These are phyloP conservation scores for Heliconius cydno DNA, from an alignment of 2,888 invertebrate genomes.

Conservation along the genomic window DNA sequence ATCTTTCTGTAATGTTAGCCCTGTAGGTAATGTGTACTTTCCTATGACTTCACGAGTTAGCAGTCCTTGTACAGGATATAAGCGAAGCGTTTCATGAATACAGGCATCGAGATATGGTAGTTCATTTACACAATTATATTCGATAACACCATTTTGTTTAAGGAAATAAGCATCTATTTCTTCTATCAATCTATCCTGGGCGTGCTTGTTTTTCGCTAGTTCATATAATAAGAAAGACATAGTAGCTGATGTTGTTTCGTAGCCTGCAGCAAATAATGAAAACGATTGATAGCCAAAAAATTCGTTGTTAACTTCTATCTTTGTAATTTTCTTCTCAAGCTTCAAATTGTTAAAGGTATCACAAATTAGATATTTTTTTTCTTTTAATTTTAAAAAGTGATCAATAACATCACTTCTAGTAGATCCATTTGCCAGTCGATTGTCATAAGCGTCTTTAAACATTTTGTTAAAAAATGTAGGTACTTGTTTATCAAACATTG, in stretches of 20 bases:
- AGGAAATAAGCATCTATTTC: constrained; percentile 59
- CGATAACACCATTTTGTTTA: constrained; percentile 49
- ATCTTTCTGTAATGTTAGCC: constrained; percentile 48
- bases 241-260: constrained; percentile 61
- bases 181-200: constrained; percentile 51
- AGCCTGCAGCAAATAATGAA: constrained; percentile 72
- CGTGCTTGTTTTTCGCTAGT: constrained; percentile 57
- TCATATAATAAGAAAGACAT: constrained; percentile 59
- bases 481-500: constrained; percentile 51
- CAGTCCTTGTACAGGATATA: constrained; percentile 42
- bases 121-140: constrained; percentile 59
- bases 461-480: constrained; percentile 56
- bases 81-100: constrained; percentile 59
- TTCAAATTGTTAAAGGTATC: constrained; percentile 56
- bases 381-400: constrained; percentile 57
- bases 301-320: constrained; percentile 64
- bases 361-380: constrained; percentile 55
- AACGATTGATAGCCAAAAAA: constrained; percentile 80
- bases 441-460: constrained; percentile 55
- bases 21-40: constrained; percentile 61
- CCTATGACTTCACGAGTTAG: constrained; percentile 63
- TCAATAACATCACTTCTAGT: constrained; percentile 63
- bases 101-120: constrained; percentile 62
- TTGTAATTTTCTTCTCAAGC: constrained; percentile 51
- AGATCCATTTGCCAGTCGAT: constrained; percentile 55